Conservation (phyloP, 2,797 vertebrate species). For the Loriculus beryllinus region DNA sequence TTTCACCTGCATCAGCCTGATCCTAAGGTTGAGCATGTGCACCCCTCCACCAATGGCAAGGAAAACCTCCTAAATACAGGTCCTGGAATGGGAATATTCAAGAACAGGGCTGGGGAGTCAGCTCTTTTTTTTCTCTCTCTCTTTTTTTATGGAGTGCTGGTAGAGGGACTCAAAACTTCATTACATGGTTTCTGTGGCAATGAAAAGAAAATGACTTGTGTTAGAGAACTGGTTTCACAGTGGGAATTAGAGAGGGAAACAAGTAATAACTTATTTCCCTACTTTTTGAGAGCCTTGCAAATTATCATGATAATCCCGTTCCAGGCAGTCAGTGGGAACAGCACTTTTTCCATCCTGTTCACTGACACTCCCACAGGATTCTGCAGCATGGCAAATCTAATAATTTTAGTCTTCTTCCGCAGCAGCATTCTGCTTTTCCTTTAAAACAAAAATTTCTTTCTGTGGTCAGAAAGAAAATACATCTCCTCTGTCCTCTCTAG, state of each 20-base stretch:
- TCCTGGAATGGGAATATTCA: neutral
- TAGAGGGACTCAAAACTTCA: neutral
- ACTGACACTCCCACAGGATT: neutral
- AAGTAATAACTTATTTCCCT: neutral
- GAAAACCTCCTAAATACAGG: neutral
- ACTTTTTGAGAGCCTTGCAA: neutral
- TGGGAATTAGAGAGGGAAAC: neutral
- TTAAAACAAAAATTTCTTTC: neutral
- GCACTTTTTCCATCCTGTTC: neutral
- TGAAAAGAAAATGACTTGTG: neutral
- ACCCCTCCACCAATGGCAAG: neutral
- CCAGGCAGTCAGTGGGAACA: neutral
- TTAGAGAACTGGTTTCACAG: neutral
- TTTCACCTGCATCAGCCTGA: neutral
- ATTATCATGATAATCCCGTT: neutral
- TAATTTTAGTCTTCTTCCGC: neutral
- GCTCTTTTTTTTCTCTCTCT: neutral
- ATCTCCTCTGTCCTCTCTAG: neutral
- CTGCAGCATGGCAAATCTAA: accelerated
- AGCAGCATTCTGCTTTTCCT: neutral
- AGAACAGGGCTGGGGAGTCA: neutral
- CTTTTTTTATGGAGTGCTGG: neutral
- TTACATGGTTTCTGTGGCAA: neutral
- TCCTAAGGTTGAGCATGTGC: neutral
- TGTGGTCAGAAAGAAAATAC: neutral